These are phyloP conservation scores for Dissostichus mawsoni DNA, from an alignment of 2,113 vertebrate species.

Conservation along the genomic window DNA sequence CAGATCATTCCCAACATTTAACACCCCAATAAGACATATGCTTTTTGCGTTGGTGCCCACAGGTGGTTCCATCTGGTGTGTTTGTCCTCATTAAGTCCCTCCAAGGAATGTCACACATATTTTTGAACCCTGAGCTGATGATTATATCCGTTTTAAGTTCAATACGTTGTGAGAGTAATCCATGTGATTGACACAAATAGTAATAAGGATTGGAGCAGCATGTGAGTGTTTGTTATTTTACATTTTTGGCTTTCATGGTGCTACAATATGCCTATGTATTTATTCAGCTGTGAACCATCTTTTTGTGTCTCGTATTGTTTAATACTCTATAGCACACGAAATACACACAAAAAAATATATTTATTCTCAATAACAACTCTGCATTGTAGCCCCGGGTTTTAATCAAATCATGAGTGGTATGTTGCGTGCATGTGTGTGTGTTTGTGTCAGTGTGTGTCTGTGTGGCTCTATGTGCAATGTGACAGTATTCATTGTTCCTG, in stretches of 20 bases:
- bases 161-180: slow-evolving; percentile 12
- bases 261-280: slow-evolving; percentile 1
- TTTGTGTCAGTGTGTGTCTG: slow-evolving; percentile 15
- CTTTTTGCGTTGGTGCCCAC: not conserved
- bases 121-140: not conserved
- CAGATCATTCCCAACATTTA: not conserved
- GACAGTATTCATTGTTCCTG: slow-evolving; percentile 59
- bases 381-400: slow-evolving; percentile 36
- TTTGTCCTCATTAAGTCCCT: slow-evolving; percentile 23
- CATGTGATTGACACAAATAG: slow-evolving; percentile 21
- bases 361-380: slow-evolving; percentile 47
- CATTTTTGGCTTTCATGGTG: not conserved
- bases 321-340: slow-evolving; percentile 16
- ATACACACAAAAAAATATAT: slow-evolving; percentile 39
- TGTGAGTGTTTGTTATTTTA: slow-evolving; percentile 22
- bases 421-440: slow-evolving; percentile 15
- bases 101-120: slow-evolving; percentile 1
- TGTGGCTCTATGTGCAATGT: slow-evolving; percentile 37
- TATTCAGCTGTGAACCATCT: slow-evolving; percentile 11
- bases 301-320: slow-evolving; percentile 13
- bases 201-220: not conserved
- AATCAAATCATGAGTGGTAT: slow-evolving; percentile 44
- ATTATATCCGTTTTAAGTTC: not conserved
- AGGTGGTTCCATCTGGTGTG: not conserved
- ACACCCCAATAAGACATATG: not conserved